Conservation (phyloP, 2,113 vertebrate genomes). For the Hippolais icterina region DNA sequence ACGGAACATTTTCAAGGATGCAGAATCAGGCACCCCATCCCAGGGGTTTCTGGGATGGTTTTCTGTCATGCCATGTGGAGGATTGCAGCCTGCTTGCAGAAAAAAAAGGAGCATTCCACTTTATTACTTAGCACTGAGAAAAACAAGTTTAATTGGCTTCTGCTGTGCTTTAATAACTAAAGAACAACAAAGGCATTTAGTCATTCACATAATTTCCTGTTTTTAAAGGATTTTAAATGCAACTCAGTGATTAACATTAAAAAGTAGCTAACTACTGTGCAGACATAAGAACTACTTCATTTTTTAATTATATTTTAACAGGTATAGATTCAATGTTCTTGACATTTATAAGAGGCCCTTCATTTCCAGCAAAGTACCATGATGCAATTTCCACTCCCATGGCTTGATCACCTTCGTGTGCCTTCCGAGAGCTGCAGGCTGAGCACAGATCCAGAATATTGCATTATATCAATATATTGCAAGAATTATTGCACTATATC, state of each 20-base stretch:
- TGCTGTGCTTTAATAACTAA: constrained; percentile 63
- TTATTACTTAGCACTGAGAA: constrained; percentile 52
- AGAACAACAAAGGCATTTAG: constrained; percentile 64
- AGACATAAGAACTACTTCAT: constrained; percentile 57
- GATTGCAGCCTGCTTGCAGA: neutral
- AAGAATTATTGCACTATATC: neutral
- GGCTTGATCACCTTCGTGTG: neutral
- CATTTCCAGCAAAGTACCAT: neutral
- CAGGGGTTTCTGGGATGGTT: neutral
- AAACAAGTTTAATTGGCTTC: constrained; percentile 63
- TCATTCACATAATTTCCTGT: constrained; percentile 57
- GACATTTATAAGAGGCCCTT: constrained; percentile 54
- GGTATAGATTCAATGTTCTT: constrained; percentile 37
- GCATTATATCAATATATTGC: neutral
- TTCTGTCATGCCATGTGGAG: neutral
- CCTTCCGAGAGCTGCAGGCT: neutral
- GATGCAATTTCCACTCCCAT: neutral
- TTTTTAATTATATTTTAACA: constrained; percentile 65
- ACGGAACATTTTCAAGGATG: neutral
- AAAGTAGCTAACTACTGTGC: constrained; percentile 43
- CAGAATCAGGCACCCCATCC: neutral
- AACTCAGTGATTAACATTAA: constrained; percentile 57
- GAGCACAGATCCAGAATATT: fast-evolving
- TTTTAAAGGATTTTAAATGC: constrained; percentile 60
- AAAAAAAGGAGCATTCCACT: neutral